Percentiles rank a stretch among this genome's conserved stretches.
Evolutionary conservation across 1,140 invertebrate genomes (phyloP).

Genomic region (Cotesia glomerata): DNA sequence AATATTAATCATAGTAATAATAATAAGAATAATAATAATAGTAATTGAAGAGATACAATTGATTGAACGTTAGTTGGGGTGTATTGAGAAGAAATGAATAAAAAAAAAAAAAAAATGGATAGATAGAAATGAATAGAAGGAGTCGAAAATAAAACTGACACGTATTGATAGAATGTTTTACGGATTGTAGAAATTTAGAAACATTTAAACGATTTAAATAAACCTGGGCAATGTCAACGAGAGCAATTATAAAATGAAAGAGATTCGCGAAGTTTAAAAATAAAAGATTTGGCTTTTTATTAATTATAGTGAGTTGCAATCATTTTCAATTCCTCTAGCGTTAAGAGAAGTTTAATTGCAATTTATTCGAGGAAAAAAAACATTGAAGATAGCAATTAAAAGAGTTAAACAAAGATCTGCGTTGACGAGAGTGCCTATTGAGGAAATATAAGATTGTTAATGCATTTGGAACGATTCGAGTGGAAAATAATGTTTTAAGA

Average conservation of each 20-base stretch:
- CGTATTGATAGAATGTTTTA: not conserved
- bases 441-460: conserved; percentile 22
- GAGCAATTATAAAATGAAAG: no score
- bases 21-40: not conserved
- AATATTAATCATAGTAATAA: conserved; percentile 15
- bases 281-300: conserved; percentile 16
- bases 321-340: conserved; percentile 17
- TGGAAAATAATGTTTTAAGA: conserved; percentile 29
- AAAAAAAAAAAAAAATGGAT: not conserved
- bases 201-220: not conserved
- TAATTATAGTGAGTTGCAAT: conserved; percentile 11
- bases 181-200: not conserved
- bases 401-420: conserved; percentile 6
- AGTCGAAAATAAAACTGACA: not conserved
- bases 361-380: conserved; percentile 5
- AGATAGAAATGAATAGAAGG: not conserved
- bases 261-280: not conserved
- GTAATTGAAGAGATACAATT: no score
- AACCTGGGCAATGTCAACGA: no score
- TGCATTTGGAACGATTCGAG: conserved; percentile 17
- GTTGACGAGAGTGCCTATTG: conserved; percentile 26
- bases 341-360: conserved; percentile 13
- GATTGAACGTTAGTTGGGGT: no score
- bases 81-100: not conserved
- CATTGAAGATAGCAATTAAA: not conserved